Conservation (phyloP, 2,797 vertebrate genomes). For the Nyctalus aviator region DNA sequence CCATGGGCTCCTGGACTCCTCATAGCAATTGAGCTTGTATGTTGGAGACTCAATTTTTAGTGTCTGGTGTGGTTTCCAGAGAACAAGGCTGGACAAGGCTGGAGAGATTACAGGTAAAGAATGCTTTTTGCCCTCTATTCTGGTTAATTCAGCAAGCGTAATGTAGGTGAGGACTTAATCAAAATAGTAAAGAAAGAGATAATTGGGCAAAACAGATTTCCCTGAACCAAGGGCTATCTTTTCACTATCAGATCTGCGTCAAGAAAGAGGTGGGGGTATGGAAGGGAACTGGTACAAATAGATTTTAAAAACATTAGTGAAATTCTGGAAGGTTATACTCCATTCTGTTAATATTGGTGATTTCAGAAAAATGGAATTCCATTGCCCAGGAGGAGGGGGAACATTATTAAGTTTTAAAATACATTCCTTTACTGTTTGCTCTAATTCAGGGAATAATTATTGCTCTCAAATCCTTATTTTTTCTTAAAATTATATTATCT, state of each 20-base stretch:
- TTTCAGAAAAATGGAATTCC: not conserved
- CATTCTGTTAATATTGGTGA: not conserved
- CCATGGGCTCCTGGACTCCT: not conserved
- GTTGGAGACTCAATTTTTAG: not conserved
- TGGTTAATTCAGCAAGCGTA: not conserved
- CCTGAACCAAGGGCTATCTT: not conserved
- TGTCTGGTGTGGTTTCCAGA: not conserved
- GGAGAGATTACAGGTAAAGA: not conserved
- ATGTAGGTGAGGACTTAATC: not conserved
- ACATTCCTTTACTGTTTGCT: not conserved
- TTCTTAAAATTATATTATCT: not conserved
- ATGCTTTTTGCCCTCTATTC: not conserved
- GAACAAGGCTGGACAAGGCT: not conserved
- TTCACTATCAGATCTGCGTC: not conserved
- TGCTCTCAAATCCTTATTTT: not conserved
- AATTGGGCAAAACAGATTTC: not conserved
- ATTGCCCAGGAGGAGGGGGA: not conserved
- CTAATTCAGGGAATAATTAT: not conserved
- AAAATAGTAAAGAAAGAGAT: not conserved
- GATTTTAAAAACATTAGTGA: not conserved
- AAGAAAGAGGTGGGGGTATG: not conserved
- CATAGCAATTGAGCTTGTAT: rapidly evolving
- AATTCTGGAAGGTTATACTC: not conserved
- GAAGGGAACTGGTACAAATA: not conserved
- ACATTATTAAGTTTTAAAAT: not conserved